A percentile compares a stretch with the other conserved stretches of the same genome.
phyloP scores from a whole-genome alignment of 2,797 vertebrate species.

The Sarcophilus harrisii region DNA sequence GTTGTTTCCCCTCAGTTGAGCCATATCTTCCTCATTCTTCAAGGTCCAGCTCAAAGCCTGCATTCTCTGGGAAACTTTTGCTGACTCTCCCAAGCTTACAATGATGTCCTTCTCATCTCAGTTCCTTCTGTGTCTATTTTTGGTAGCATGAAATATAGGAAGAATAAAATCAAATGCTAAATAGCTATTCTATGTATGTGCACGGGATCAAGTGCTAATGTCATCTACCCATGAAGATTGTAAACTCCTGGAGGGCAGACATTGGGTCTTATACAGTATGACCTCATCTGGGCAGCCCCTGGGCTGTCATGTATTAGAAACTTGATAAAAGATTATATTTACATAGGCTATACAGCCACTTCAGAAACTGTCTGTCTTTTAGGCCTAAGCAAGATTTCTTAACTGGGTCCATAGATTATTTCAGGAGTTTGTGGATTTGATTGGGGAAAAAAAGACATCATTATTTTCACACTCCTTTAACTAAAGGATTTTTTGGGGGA shows the following conservation, averaged over 20 bases:
- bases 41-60: not conserved
- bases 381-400: not conserved
- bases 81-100: not conserved
- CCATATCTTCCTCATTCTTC: not conserved
- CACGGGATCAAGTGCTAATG: not conserved
- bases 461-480: not conserved
- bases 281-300: not conserved
- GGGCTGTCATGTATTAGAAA: not conserved
- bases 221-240: not conserved
- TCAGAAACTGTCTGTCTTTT: not conserved
- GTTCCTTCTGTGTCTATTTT: not conserved
- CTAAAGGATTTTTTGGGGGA: not conserved
- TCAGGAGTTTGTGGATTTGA: not conserved
- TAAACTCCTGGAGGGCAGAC: not conserved
- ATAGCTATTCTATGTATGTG: not conserved
- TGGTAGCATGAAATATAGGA: not conserved
- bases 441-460: not conserved
- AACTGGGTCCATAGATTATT: not conserved
- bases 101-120: not conserved
- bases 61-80: not conserved
- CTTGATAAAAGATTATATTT: not conserved
- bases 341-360: not conserved
- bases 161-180: not conserved
- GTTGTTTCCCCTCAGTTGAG: not conserved
- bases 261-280: not conserved